Evolutionary conservation across 2,797 vertebrate genomes (phyloP).

Genomic region (Dallia pectoralis): DNA sequence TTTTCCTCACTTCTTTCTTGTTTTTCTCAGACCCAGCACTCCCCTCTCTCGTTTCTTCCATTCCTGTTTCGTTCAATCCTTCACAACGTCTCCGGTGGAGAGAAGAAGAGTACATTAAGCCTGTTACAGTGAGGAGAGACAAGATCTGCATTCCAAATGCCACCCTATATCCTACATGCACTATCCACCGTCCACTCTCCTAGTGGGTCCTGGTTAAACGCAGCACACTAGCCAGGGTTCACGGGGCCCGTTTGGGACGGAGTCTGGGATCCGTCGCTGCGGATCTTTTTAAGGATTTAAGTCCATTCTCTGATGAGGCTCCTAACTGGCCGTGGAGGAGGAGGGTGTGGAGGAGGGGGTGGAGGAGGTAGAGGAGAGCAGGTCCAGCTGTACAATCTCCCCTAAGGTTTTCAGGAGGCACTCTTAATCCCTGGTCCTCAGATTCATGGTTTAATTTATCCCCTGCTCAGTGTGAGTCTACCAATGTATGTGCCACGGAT

Average conservation of each 20-base stretch:
- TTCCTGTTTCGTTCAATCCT: no score
- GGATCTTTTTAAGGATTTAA: background rate
- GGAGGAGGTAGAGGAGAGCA: background rate
- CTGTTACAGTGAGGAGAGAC: no score
- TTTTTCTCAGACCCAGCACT: no score
- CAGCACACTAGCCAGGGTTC: background rate
- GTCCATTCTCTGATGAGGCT: background rate
- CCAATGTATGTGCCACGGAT: conserved; percentile 47
- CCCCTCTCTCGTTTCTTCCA: no score
- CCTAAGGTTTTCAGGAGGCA: conserved; percentile 40
- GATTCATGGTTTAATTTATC: conserved; percentile 65
- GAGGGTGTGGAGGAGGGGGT: background rate
- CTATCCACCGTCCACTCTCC: no score
- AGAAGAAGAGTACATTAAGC: no score
- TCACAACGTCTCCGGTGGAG: no score
- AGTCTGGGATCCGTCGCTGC: background rate
- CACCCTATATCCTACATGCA: no score
- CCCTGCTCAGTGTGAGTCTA: conserved; percentile 54
- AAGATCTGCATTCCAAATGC: no score
- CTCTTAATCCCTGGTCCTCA: conserved; percentile 35
- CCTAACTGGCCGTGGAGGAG: background rate
- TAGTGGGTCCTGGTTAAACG: background rate
- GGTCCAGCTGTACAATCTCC: conserved; percentile 48
- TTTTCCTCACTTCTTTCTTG: no score
- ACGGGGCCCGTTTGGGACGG: background rate